Base-by-base conservation (phyloP, 2,888 invertebrate genomes). In the Lepeophtheirus nordmannii region DNA sequence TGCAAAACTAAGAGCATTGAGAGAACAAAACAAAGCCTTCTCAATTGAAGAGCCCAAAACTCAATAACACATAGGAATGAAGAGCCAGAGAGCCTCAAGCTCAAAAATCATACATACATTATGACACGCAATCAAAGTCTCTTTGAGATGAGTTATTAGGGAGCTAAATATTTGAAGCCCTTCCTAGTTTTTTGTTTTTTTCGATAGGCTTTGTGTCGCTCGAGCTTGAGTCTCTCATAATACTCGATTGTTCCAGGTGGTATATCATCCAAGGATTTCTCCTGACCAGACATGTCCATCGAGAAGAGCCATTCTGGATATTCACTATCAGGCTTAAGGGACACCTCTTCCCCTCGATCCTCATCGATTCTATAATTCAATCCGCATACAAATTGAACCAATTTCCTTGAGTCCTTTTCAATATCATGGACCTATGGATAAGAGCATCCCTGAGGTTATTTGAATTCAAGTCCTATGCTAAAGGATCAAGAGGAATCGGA, bases 241-340 rank as follows among this genome's bases (percentile, higher is more conserved):
- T 46, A 46, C 53, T 46, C 53, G 17, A 46, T 46, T 14, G 53
- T 46, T 14, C 53, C 53, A 8, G 14, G 53, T 14, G 53, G 53
- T 14, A 46, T 46, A 3, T 46, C 5, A n/a, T 46, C 17, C n/a
- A 46, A 17, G 53, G 53, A 8, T n/a, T n/a, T 17, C 14, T 46
- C 5, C 8, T 46, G 14, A n/a, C 53, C 53, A 8, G 53, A 46
- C 56, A 63, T 22, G 8, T 63, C 56, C 63, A 63, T 63, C 30
- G 53, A 46, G 11, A 17, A 63, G 22, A 63, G 56, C 63, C 63
- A 63, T 9, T 63, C 63, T 9, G 63, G 63, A 63, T 63, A 63
- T 23, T 63, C 63, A 30, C 17, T 17, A n/a, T 53, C 56, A 37
- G 46, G 53, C n/a, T 63, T 63, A 8, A 63, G 7, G 2, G 7